These are phyloP conservation scores for Drosophila subquinaria DNA, from an alignment of 2,888 invertebrate genomes.

Conservation along the genomic window DNA sequence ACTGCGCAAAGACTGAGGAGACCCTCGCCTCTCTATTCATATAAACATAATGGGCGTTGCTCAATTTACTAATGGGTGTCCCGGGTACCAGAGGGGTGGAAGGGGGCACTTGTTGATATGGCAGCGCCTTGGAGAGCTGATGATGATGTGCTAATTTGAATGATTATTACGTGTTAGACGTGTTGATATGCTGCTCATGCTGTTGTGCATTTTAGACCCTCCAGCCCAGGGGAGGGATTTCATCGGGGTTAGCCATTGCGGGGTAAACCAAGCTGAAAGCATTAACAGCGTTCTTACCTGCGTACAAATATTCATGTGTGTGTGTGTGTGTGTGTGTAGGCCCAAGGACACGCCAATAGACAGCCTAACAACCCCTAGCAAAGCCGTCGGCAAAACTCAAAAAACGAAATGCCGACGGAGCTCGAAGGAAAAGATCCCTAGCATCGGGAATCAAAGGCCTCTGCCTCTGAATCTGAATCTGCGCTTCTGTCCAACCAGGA, in stretches of 20 bases:
- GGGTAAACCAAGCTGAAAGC: conserved; percentile 25
- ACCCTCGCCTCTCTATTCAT: neutral
- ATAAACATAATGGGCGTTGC: conserved; percentile 56
- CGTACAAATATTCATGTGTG: conserved; percentile 13
- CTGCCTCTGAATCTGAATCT: neutral
- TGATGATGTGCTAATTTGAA: conserved; percentile 49
- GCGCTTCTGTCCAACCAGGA: conserved; percentile 63
- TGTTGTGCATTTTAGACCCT: conserved; percentile 2
- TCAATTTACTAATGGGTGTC: conserved; percentile 66
- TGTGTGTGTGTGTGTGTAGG: conserved; percentile 24
- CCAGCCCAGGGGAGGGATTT: conserved; percentile 1
- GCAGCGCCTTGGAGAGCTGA: conserved; percentile 27
- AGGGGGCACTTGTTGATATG: conserved; percentile 69
- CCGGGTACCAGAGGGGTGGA: conserved; percentile 8
- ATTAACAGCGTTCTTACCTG: conserved; percentile 42
- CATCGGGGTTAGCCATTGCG: conserved; percentile 6
- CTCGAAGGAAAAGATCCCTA: conserved; percentile 18
- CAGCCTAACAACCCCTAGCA: conserved; percentile 41
- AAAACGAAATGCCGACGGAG: conserved; percentile 55
- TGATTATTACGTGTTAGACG: conserved; percentile 59
- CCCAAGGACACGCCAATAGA: conserved; percentile 54
- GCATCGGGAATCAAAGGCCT: conserved; percentile 15
- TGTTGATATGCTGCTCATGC: conserved; percentile 46
- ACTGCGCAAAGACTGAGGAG: neutral
- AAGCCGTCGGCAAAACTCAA: conserved; percentile 41